Evolutionary conservation across 2,113 vertebrate species (phyloP).

Genomic region (Rhinolophus sinicus): DNA sequence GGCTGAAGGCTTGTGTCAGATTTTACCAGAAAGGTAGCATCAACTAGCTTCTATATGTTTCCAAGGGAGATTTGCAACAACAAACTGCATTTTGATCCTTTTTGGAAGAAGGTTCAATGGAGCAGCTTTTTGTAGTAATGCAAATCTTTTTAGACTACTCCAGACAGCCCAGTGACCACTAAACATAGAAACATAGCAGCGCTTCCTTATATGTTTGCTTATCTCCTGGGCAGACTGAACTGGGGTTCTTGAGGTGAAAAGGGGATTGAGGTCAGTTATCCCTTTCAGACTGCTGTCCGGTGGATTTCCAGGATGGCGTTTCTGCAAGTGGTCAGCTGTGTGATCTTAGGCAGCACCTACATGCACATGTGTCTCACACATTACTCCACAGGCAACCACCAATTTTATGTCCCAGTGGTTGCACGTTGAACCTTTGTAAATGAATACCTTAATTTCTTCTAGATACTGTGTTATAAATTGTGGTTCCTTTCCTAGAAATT

Average conservation of each 20-base stretch:
- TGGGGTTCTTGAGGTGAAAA: not conserved
- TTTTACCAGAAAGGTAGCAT: not conserved
- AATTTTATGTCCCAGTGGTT: not conserved
- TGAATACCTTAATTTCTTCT: slow-evolving; percentile 10
- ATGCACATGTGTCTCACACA: not conserved
- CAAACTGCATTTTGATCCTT: not conserved
- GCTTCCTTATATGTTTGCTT: not conserved
- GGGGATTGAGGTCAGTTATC: not conserved
- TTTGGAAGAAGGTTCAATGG: not conserved
- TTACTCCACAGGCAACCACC: not conserved
- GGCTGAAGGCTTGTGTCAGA: not conserved
- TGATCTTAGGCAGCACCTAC: not conserved
- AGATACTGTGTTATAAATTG: not conserved
- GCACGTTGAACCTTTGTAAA: not conserved
- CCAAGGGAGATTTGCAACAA: not conserved
- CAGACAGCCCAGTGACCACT: not conserved
- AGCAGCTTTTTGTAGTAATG: not conserved
- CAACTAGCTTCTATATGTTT: not conserved
- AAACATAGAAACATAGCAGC: not conserved
- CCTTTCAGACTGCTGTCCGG: not conserved
- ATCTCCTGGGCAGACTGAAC: not conserved
- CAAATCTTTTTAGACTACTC: not conserved
- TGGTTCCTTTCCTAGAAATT: not conserved
- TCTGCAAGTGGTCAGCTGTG: not conserved
- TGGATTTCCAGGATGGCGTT: not conserved